phyloP scores from a whole-genome alignment of 2,888 invertebrate species.

The Rhagonycha lutea region DNA sequence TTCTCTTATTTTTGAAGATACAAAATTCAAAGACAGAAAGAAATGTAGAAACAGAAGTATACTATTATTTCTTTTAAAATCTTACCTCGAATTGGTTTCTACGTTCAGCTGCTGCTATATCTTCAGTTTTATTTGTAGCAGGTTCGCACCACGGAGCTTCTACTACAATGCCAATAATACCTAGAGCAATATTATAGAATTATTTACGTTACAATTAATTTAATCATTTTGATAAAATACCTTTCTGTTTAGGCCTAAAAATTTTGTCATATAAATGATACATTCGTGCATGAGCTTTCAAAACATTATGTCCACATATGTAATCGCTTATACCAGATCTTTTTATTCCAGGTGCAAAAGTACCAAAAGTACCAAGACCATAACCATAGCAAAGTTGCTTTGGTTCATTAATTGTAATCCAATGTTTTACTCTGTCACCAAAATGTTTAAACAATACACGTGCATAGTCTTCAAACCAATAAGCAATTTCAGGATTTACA shows the following conservation, averaged over 20 bases:
- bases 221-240: slow-evolving; percentile 43
- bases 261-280: slow-evolving; percentile 65
- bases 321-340: slow-evolving; percentile 64
- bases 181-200: slow-evolving; percentile 26
- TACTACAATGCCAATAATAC: slow-evolving; percentile 55
- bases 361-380: slow-evolving; percentile 39
- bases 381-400: slow-evolving; percentile 45
- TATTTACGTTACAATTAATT: neutral
- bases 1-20: neutral
- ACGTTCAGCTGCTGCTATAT: slow-evolving; percentile 57
- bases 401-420: slow-evolving; percentile 61
- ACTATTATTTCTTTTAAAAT: neutral
- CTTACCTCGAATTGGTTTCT: slow-evolving; percentile 38
- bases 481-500: slow-evolving; percentile 19
- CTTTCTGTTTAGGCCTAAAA: slow-evolving; percentile 59
- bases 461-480: slow-evolving; percentile 62
- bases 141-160: slow-evolving; percentile 58
- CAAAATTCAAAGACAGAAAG: neutral
- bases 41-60: neutral
- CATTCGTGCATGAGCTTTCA: slow-evolving; percentile 68
- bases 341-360: slow-evolving; percentile 47
- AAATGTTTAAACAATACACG: slow-evolving; percentile 49
- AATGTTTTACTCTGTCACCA: slow-evolving; percentile 49
- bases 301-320: slow-evolving; percentile 64
- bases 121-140: slow-evolving; percentile 51